Conservation (phyloP, 2,888 invertebrate species). For the Xestobium rufovillosum region DNA sequence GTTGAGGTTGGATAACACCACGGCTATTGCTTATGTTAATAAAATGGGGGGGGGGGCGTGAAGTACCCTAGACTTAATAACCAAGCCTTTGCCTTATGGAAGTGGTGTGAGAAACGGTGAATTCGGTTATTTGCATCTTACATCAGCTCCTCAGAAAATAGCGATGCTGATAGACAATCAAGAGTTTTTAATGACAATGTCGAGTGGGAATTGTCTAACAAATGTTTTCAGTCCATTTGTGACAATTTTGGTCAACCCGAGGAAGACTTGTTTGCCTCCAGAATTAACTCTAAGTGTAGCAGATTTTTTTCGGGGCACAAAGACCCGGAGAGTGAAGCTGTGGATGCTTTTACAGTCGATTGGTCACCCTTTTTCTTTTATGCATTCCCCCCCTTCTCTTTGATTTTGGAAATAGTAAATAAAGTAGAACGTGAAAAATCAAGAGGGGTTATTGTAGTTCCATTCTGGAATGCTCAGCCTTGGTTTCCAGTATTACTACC, state of each 20-base stretch:
- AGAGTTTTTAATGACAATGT: constrained; percentile 9
- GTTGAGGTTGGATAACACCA: too few species aligned
- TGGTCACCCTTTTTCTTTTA: constrained; percentile 16
- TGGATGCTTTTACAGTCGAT: constrained; percentile 15
- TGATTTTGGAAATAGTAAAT: not conserved
- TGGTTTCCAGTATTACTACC: too few species aligned
- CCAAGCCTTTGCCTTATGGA: constrained; percentile 24
- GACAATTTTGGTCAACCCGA: constrained; percentile 6
- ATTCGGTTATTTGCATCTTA: too few species aligned
- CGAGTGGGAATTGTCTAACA: constrained; percentile 13
- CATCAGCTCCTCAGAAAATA: constrained; percentile 20
- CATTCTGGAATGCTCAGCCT: constrained; percentile 21
- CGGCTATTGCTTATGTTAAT: constrained; percentile 23
- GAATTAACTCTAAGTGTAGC: constrained; percentile 15
- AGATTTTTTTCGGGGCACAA: constrained; percentile 9
- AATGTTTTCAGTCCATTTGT: too few species aligned
- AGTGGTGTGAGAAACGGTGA: constrained; percentile 23
- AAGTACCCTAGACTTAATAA: constrained; percentile 20
- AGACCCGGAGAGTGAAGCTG: constrained; percentile 8
- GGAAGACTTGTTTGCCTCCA: constrained; percentile 12
- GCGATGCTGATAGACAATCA: constrained; percentile 11
- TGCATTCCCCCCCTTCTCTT: constrained; percentile 13
- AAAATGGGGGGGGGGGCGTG: constrained; percentile 24
- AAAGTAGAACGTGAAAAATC: constrained; percentile 19
- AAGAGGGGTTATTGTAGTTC: constrained; percentile 23